Percentiles rank a stretch among this genome's conserved stretches.
phyloP scores from a whole-genome alignment of 2,113 vertebrate genomes.

The Cisticola juncidis region DNA sequence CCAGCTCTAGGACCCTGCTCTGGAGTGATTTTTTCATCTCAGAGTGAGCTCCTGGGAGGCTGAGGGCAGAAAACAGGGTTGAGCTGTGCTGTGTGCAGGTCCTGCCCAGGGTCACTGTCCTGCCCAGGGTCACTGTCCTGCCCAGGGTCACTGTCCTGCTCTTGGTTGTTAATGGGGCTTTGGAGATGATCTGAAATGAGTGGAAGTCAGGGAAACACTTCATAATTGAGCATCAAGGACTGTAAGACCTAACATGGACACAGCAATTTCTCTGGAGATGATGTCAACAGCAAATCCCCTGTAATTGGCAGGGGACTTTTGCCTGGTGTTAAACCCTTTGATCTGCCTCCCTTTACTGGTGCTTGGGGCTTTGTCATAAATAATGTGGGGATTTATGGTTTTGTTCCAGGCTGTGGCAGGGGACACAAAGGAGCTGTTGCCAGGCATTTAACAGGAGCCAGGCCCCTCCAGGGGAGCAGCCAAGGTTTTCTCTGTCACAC shows the following conservation, averaged over 20 bases:
- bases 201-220: background rate
- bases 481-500: conserved; percentile 9
- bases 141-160: background rate
- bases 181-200: background rate
- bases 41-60: background rate
- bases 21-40: background rate
- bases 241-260: background rate
- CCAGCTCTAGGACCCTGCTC: background rate
- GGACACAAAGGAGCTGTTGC: conserved; percentile 6
- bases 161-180: background rate
- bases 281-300: conserved; percentile 27
- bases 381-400: conserved; percentile 43
- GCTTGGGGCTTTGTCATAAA: conserved; percentile 25
- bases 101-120: background rate
- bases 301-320: conserved; percentile 30
- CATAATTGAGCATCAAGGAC: background rate
- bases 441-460: background rate
- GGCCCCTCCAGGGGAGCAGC: background rate
- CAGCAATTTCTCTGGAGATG: conserved; percentile 15
- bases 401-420: background rate
- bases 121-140: background rate
- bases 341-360: conserved; percentile 18
- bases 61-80: background rate
- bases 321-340: conserved; percentile 31
- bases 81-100: background rate